Evolutionary conservation across 2,797 vertebrate species (phyloP).

Genomic region (Nannoperca australis): DNA sequence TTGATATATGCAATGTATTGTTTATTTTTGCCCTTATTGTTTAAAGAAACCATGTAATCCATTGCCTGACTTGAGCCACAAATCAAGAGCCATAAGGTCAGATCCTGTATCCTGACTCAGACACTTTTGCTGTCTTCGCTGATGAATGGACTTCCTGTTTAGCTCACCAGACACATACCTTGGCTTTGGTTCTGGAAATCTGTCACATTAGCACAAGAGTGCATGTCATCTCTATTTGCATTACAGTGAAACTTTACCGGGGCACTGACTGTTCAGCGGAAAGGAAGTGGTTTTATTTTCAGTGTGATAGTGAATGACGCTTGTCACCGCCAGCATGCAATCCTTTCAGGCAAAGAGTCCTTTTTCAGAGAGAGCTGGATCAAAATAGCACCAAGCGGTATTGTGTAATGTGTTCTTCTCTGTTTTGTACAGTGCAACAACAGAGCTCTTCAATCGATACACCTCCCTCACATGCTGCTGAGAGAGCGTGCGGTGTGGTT

Average conservation of each 20-base stretch:
- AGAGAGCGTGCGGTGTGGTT: slow-evolving; percentile 55
- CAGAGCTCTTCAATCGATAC: slow-evolving; percentile 79
- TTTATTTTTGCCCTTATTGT: background rate
- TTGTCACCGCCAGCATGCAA: slow-evolving; percentile 48
- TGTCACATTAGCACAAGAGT: slow-evolving; percentile 46
- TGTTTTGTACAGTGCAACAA: slow-evolving; percentile 69
- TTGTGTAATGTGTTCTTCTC: slow-evolving; percentile 83
- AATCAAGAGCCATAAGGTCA: slow-evolving; percentile 66
- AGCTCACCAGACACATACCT: slow-evolving; percentile 42
- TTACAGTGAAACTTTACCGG: slow-evolving; percentile 29
- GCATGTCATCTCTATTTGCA: slow-evolving; percentile 44
- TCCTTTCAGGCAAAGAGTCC: slow-evolving; percentile 53
- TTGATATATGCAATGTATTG: slow-evolving; percentile 6
- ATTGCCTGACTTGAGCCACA: background rate
- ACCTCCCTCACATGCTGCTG: slow-evolving; percentile 77
- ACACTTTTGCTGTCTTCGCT: slow-evolving; percentile 27
- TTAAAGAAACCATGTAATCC: background rate
- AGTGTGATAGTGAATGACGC: slow-evolving; percentile 50
- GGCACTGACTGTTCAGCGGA: slow-evolving; percentile 33
- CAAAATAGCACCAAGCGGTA: slow-evolving; percentile 78
- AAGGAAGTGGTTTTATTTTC: slow-evolving; percentile 54
- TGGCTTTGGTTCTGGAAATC: slow-evolving; percentile 51
- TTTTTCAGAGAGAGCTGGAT: slow-evolving; percentile 60
- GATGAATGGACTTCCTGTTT: slow-evolving; percentile 67
- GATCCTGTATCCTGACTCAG: slow-evolving; percentile 33